Evolutionary conservation across 2,888 invertebrate genomes (phyloP), one percentile per base, ranked within the genome.

Genomic region (Psylliodes chrysocephalus): DNA sequence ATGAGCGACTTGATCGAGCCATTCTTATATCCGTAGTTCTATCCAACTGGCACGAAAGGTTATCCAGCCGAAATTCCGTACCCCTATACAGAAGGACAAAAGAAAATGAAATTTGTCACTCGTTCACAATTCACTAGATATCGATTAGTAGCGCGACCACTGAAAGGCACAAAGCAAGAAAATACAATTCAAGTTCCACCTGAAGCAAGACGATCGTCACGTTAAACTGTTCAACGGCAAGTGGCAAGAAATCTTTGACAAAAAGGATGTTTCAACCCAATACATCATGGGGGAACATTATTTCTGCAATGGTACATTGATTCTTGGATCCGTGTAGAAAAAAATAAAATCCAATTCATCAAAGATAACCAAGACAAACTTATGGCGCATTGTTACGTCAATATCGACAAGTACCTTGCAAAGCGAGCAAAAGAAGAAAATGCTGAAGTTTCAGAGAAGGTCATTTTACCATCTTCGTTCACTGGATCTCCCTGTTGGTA

Each of bases 401-500:
- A 22, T 2, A n/a, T 18, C 4, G 17, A 6, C 2, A 15, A 12
- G 18, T 47, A n/a, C 8, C 2, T 33, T 5, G 10, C 3, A 2
- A 2, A 33, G 10, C 8, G 3, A n/a, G 51, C 30, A 22, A 71
- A 78, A 51, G 72, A 28, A 2, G 65, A 78, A 70, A 70, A 40
- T 38, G 54, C 62, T 8, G 44, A 70, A 14, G 22, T 73, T 18
- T 72, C 71, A 7, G 62, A 69, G 63, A 10, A 75, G 51, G 66
- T 75, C 56, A 65, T 73, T 68, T 56, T 81, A 60, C 75, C 75
- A 63, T 54, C 72, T 64, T 67, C 73, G 17, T 74, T 67, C 40
- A 52, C 54, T n/a, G 79, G 78, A 4, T 68, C 76, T 33, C 78
- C 78, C 3, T 61, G 80, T 6, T 66, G 77, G 60, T 78, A 60